Conservation (phyloP, 2,797 vertebrate species). For the Aphelocoma californica region DNA sequence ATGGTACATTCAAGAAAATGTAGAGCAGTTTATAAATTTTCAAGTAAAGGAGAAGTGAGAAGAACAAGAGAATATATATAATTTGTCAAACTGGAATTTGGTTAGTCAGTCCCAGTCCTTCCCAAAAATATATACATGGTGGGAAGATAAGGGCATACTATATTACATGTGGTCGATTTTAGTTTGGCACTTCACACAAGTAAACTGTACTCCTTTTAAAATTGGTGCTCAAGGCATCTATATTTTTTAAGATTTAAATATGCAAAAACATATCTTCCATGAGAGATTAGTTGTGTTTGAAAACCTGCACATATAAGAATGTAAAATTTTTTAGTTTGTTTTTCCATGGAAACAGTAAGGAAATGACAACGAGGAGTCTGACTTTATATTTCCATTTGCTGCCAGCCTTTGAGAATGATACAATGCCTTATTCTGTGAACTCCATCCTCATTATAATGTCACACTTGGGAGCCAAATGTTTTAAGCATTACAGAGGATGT, state of each 20-base stretch:
- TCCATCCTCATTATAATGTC: slow-evolving; percentile 34
- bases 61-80: background rate
- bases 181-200: background rate
- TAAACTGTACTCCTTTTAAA: background rate
- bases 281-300: background rate
- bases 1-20: background rate
- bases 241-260: background rate
- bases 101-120: background rate
- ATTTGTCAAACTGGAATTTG: background rate
- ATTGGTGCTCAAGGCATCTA: background rate
- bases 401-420: slow-evolving; percentile 4
- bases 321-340: background rate
- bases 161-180: background rate
- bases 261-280: background rate
- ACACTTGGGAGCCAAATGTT: slow-evolving; percentile 52
- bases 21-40: background rate
- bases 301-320: background rate
- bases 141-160: background rate
- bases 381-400: background rate
- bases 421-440: background rate
- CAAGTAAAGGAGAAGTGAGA: background rate
- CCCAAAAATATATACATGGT: background rate
- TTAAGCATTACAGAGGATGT: slow-evolving; percentile 51
- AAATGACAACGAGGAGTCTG: background rate
- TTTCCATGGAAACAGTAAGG: background rate